Percentiles rank a stretch among this genome's conserved stretches.
Conservation (phyloP, 2,888 invertebrate species). For the Steinernema scapterisci region DNA sequence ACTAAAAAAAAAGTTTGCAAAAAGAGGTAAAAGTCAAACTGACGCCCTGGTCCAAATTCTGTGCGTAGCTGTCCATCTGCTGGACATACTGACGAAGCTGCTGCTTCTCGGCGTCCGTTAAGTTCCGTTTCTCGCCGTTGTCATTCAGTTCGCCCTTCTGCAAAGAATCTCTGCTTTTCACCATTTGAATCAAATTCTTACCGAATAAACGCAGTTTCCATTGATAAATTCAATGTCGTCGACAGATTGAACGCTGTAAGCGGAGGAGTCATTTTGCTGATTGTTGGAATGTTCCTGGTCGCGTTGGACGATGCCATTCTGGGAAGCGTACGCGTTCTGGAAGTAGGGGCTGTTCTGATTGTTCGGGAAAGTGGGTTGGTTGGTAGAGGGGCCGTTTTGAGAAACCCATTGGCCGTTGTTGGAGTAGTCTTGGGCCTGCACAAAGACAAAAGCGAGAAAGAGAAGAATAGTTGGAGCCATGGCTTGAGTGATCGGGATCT, state of each 20-base stretch:
- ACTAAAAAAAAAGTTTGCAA: not conserved
- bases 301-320: not conserved
- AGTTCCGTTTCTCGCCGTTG: constrained; percentile 13
- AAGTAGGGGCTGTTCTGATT: not conserved
- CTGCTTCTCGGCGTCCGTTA: constrained; percentile 22
- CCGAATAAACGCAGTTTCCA: constrained; percentile 19
- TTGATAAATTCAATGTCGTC: constrained; percentile 10
- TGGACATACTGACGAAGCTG: constrained; percentile 5
- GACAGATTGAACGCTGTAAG: not conserved
- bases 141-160: constrained; percentile 11
- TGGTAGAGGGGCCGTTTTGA: not conserved
- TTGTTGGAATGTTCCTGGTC: not conserved
- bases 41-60: not conserved
- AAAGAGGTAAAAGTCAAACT: not conserved
- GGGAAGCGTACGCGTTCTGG: not conserved
- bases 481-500: not conserved
- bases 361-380: not conserved
- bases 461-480: not conserved
- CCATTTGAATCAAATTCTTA: not conserved
- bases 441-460: not conserved
- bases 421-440: constrained; percentile 9
- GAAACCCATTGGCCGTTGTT: constrained; percentile 15
- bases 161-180: not conserved
- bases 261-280: not conserved
- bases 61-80: constrained; percentile 6